Conservation (phyloP, 2,797 vertebrate species). For the Sitta carolinensis region DNA sequence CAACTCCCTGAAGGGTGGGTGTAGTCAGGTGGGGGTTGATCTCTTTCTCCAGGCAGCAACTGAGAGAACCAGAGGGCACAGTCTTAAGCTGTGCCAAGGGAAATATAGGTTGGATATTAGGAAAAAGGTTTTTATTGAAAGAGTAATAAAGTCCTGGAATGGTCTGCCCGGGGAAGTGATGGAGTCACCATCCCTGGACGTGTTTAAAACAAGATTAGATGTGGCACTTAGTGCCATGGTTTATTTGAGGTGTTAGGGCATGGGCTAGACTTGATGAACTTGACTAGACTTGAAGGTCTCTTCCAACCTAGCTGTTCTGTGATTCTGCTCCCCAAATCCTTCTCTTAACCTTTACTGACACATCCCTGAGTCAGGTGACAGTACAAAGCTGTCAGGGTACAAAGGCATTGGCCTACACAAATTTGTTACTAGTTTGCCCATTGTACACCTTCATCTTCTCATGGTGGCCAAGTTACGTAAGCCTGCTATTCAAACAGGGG, state of each 20-base stretch:
- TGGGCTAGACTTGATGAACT: neutral
- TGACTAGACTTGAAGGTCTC: neutral
- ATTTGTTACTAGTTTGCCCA: neutral
- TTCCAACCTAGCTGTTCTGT: neutral
- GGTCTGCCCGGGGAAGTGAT: neutral
- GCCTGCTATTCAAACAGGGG: neutral
- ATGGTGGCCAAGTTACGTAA: neutral
- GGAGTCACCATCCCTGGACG: neutral
- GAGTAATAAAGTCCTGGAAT: neutral
- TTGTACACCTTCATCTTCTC: neutral
- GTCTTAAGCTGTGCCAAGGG: neutral
- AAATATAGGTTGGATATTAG: neutral
- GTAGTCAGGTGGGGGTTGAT: too few relatives aligned
- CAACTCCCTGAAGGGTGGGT: neutral
- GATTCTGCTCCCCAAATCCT: neutral
- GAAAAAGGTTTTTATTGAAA: neutral
- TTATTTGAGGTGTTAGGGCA: neutral
- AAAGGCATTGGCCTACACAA: neutral
- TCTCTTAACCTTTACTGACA: neutral
- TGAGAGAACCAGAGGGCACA: neutral
- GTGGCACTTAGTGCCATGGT: neutral
- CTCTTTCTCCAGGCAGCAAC: neutral
- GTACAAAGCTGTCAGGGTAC: neutral
- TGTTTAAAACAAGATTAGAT: neutral
- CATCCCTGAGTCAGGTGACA: neutral